These are phyloP conservation scores for Pandion haliaetus DNA, from an alignment of 2,113 vertebrate genomes.

Conservation along the genomic window DNA sequence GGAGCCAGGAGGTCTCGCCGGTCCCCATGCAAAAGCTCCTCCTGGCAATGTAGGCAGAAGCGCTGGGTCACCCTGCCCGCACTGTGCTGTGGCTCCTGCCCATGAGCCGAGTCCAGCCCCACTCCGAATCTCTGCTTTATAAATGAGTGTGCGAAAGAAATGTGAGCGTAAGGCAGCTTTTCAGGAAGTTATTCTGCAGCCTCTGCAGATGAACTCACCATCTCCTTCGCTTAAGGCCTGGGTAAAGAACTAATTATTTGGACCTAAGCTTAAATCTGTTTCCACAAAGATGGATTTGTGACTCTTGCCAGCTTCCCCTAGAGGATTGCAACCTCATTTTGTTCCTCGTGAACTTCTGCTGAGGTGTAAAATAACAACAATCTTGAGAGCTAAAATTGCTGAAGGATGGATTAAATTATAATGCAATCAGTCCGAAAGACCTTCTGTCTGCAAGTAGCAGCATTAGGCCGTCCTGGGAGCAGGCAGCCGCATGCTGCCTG, in stretches of 20 bases:
- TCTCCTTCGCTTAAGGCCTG: conserved; percentile 16
- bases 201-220: neutral
- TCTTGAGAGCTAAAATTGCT: conserved; percentile 14
- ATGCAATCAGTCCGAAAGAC: neutral
- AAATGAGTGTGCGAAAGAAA: neutral
- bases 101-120: accelerated
- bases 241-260: conserved; percentile 47
- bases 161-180: accelerated
- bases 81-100: neutral
- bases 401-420: conserved; percentile 59
- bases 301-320: conserved; percentile 47
- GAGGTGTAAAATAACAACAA: conserved; percentile 62
- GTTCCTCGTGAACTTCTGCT: conserved; percentile 53
- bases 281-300: conserved; percentile 56
- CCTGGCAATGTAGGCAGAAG: neutral
- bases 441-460: neutral
- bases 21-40: neutral
- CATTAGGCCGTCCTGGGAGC: neutral
- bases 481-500: neutral
- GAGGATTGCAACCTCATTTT: conserved; percentile 57
- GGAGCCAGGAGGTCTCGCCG: neutral
- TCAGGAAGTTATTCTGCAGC: neutral
- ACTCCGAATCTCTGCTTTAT: neutral
- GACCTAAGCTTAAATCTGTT: conserved; percentile 54
- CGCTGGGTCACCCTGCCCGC: neutral